Evolutionary conservation across 2,888 invertebrate genomes (phyloP), one percentile per base, ranked within the genome.

Genomic region (Ornithoptera priamus): DNA sequence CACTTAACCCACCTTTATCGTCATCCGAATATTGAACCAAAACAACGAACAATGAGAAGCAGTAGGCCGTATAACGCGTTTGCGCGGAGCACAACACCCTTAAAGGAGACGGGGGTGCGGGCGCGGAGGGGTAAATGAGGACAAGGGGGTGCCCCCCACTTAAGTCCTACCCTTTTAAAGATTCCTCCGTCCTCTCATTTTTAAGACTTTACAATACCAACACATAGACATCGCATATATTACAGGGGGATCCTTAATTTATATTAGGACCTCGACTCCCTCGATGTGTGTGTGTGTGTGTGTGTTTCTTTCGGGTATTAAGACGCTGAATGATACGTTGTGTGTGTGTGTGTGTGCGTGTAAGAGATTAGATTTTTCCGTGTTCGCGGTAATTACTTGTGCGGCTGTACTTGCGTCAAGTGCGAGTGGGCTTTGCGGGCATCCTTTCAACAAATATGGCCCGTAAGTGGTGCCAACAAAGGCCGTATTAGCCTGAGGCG

Each of bases 111-210:
- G 77, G 82, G 15, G 46, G 46, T 12, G 2, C 12, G 46, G 0
- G 4, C 15, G 46, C 15, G 46, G 15, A 12, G 46, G 74, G 73
- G 74, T 73, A 75, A 80, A 75, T 76, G 80, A 80, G 81, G 81
- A 80, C 81, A 80, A 77, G 84, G 86, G 83, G 79, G 77, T 72
- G 68, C 77, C 85, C 83, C 84, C 89, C 87, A 83, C 87, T 89
- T 88, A 89, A 92, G 89, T 87, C 90, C 88, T 92, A 92, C 92
- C 92, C 92, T 91, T 90, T 92, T 87, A 92, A 92, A 92, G 92
- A 92, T 92, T 91, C 88, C 88, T 78, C 84, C 88, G 90, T 89
- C 89, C 89, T 90, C 88, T 90, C 89, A 91, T 92, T 92, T 92
- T 92, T 92, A 92, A 92, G 92, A 91, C 90, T 91, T 90, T 89